Base-by-base conservation (phyloP, 2,113 vertebrate species). In the Anhinga anhinga region DNA sequence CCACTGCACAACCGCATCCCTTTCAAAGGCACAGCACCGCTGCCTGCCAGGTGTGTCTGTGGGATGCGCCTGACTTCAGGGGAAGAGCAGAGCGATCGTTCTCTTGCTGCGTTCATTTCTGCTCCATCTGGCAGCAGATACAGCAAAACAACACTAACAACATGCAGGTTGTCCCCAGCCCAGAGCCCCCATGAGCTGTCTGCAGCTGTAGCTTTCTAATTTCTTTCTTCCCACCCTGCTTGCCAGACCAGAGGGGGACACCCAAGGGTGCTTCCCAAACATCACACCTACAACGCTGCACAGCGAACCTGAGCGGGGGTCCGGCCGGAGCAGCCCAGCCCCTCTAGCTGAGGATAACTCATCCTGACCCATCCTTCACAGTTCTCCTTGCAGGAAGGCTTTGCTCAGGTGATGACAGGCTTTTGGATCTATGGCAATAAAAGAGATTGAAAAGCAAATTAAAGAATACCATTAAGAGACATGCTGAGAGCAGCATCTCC, bases 301-400 rank as follows among this genome's bases (percentile, higher is more conserved):
- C 16, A 49, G 32, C 5, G 5, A 71, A 74, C 32, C 21, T 0
- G 0, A 45, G 11, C 6, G 2, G 34, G 15, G 30, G 9, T 17
- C 16, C 0, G 0, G 15, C 36, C 1, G 1, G 42, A 82, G 27
- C 47, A 67, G 42, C 30, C 47, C 30, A 32, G 16, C 19, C 34
- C 22, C 27, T 73, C 30, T 27, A 9, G 7, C 45, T 20, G 1
- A 40, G 34, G 32, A 34, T 10, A 66, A 45, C 29, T 49, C 13
- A 19, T 20, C 22, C 7, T 7, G 1, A 18, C 13, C 23, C 5
- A 0, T 4, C 18, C 52, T 44, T 45, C 40, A 22, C 10, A 21
- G 17, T 25, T 30, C 32, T 52, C 34, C 36, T 52, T 44, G 11
- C 21, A 59, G 71, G 15, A 59, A 72, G 71, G 19, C 66, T 80